phyloP scores from a whole-genome alignment of 2,113 vertebrate species.

The Tyrannus savana region DNA sequence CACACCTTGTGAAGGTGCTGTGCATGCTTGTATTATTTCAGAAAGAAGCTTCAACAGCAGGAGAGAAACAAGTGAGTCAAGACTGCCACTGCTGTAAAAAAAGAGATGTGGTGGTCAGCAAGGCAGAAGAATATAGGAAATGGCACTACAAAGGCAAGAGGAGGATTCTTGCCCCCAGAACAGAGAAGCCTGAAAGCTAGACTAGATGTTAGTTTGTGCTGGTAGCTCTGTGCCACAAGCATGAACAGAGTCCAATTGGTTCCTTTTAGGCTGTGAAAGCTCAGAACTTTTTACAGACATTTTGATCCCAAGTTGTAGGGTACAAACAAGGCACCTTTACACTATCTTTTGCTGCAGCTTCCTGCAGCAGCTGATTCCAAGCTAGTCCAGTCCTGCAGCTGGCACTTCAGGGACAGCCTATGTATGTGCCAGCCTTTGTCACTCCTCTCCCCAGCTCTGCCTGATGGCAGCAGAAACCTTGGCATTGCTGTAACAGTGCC shows the following conservation, averaged over 20 bases:
- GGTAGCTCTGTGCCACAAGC: neutral
- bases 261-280: neutral
- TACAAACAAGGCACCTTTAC: neutral
- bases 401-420: neutral
- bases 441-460: neutral
- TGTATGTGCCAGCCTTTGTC: neutral
- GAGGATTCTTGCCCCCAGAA: neutral
- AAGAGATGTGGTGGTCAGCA: neutral
- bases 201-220: neutral
- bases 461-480: neutral
- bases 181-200: neutral
- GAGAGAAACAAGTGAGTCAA: neutral
- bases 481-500: neutral
- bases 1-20: neutral
- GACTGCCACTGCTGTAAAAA: neutral
- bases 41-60: neutral
- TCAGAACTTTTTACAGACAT: neutral
- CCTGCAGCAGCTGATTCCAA: neutral
- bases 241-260: rapidly evolving
- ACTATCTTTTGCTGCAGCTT: neutral
- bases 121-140: neutral
- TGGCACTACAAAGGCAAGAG: neutral
- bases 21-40: neutral
- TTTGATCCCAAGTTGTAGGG: neutral
- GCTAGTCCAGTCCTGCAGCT: neutral